phyloP scores from a whole-genome alignment of 2,797 vertebrate genomes.

The Oryzias sinensis region DNA sequence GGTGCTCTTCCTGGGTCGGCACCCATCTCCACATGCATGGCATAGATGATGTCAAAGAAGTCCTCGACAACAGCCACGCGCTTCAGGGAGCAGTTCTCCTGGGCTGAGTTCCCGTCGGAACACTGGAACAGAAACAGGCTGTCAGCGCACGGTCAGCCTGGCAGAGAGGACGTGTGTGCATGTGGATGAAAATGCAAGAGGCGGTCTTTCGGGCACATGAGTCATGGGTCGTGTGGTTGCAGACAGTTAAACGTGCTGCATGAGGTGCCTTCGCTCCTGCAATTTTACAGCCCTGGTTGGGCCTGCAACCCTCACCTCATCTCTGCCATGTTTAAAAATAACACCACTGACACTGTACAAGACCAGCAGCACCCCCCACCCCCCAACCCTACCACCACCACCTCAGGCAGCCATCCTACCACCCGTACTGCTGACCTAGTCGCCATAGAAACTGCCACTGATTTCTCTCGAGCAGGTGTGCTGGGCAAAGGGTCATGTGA shows the following conservation, averaged over 20 bases:
- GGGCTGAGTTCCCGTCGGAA: constrained; percentile 87
- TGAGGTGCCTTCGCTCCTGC: constrained; percentile 15
- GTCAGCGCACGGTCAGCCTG: constrained; percentile 5
- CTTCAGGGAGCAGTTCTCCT: constrained; percentile 94
- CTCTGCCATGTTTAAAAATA: constrained; percentile 72
- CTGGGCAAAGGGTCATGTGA: constrained; percentile 82
- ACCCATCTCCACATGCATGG: constrained; percentile 97
- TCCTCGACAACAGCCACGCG: constrained; percentile 97
- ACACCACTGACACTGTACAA: constrained; percentile 50
- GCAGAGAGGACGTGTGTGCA: constrained; percentile 11
- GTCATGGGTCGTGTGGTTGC: constrained; percentile 32
- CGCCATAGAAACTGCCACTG: constrained; percentile 81
- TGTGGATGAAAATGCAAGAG: constrained; percentile 11
- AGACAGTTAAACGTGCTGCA: constrained; percentile 14
- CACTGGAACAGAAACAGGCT: constrained; percentile 66
- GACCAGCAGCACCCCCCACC: constrained; percentile 63
- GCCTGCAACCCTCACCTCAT: constrained; percentile 50
- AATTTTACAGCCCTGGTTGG: constrained; percentile 13
- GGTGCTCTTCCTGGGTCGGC: constrained; percentile 91
- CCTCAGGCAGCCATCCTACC: constrained; percentile 71
- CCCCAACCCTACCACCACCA: constrained; percentile 67
- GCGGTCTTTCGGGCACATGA: constrained; percentile 31
- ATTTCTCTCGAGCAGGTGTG: constrained; percentile 82
- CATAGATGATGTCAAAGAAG: constrained; percentile 99
- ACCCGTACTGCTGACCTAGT: constrained; percentile 79